Evolutionary conservation across 2,113 vertebrate genomes (phyloP).

Genomic region (Anseranas semipalmata): DNA sequence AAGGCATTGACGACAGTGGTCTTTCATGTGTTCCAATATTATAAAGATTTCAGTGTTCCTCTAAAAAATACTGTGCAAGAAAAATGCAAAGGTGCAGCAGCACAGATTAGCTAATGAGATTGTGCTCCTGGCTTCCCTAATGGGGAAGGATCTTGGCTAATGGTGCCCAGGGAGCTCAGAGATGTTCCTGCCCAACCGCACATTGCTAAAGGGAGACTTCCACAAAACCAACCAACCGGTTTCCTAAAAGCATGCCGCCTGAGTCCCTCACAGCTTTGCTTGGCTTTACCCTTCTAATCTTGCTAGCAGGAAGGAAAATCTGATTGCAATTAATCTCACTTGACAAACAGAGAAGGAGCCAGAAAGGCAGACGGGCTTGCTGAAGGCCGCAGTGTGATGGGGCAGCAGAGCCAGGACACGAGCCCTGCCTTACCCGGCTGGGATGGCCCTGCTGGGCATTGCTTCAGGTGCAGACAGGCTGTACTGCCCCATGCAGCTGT

Average conservation of each 20-base stretch:
- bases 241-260: not conserved
- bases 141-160: not conserved
- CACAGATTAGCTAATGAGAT: not conserved
- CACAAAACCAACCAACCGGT: not conserved
- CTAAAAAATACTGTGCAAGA: not conserved
- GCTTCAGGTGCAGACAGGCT: not conserved
- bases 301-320: not conserved
- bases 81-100: not conserved
- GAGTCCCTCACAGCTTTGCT: not conserved
- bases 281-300: not conserved
- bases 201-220: not conserved
- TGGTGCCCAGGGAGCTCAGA: not conserved
- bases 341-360: not conserved
- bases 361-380: not conserved
- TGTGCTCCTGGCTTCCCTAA: not conserved
- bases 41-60: not conserved
- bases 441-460: fast-evolving
- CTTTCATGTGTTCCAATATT: not conserved
- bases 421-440: not conserved
- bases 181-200: fast-evolving
- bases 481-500: not conserved
- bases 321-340: not conserved
- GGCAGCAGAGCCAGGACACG: not conserved
- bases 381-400: not conserved
- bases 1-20: not conserved